Evolutionary conservation across 2,113 vertebrate species (phyloP), one percentile per base, ranked within the genome.

Genomic region (Montifringilla adamsi): DNA sequence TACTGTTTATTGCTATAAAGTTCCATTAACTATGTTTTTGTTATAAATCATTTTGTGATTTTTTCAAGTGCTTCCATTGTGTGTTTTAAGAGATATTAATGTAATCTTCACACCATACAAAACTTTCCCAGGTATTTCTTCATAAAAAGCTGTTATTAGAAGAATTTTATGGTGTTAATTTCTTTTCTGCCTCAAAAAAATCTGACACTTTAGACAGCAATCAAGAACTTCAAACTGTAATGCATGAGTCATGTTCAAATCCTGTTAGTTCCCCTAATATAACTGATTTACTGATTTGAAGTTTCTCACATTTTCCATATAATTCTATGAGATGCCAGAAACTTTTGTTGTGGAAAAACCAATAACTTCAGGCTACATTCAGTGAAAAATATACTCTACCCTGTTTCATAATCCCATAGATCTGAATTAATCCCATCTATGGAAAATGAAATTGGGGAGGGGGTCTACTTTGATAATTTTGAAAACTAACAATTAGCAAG

Each of bases 241-340:
- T 31, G 55, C 11, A 53, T 86, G 89, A 95, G 80, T 88, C 68
- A 85, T 94, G 50, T 84, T 83, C 27, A 89, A 96, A 90, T 95
- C 76, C 64, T 89, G 23, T 85, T 85, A 90, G 79, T 87, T 97
- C 24, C 50, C 63, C 62, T 62, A 60, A 78, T 44, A 44, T 59
- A 73, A 24, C 43, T 91, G 73, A 81, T 89, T 83, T 84, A 44
- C 30, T 2, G 5, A 86, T 64, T 59, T 63, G 27, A 88, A 20
- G n/a, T 82, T 94, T 82, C 59, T 90, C 91, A 22, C 33, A 44
- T 80, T 83, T 86, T 73, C 37, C 19, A 30, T 77, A 91, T 91
- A 77, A 52, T 4, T 15, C 8, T 89, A 39, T 66, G 62, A 67
- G 30, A 43, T 75, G 15, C 15, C 46, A 64, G 23, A 50, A 72